Evolutionary conservation across 2,113 vertebrate species (phyloP).

Genomic region (Blennius ocellaris): DNA sequence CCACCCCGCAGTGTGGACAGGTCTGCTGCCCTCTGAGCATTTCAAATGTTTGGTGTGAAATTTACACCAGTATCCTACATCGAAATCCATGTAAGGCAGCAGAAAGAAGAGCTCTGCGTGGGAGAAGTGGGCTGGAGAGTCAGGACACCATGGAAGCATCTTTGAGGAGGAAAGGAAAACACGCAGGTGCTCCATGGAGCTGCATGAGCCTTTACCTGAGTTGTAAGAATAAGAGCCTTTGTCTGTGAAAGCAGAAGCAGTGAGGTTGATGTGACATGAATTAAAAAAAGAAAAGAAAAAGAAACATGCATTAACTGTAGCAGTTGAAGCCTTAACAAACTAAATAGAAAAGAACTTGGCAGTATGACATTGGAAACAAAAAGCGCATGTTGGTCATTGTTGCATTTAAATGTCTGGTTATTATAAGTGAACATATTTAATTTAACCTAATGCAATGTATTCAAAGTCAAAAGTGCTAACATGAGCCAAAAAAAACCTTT

Average conservation of each 20-base stretch:
- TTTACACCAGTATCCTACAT: conserved; percentile 1
- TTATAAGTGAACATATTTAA: neutral
- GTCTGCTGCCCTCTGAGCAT: conserved; percentile 37
- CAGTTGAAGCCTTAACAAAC: neutral
- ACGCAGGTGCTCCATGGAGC: conserved; percentile 57
- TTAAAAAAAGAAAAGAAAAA: conserved; percentile 29
- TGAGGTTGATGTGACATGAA: conserved; percentile 81
- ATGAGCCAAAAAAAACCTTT: too few relatives aligned
- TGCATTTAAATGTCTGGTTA: too few relatives aligned
- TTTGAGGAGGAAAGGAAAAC: conserved; percentile 57
- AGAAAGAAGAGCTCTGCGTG: conserved; percentile 38
- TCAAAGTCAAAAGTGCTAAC: neutral
- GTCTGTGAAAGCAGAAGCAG: conserved; percentile 92
- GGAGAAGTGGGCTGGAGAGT: conserved; percentile 18
- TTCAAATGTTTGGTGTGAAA: conserved; percentile 20
- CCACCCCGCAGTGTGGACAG: conserved; percentile 20
- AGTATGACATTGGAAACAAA: neutral
- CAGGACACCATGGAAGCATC: conserved; percentile 44
- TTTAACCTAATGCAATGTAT: neutral
- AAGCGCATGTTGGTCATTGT: neutral
- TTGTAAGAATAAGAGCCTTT: conserved; percentile 92
- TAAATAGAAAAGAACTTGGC: neutral
- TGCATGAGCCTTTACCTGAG: conserved; percentile 90
- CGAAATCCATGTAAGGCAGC: conserved; percentile 37
- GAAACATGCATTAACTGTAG: neutral